Evolutionary conservation across 2,797 vertebrate species (phyloP).

Genomic region (Enteromius unitaeniatus): DNA sequence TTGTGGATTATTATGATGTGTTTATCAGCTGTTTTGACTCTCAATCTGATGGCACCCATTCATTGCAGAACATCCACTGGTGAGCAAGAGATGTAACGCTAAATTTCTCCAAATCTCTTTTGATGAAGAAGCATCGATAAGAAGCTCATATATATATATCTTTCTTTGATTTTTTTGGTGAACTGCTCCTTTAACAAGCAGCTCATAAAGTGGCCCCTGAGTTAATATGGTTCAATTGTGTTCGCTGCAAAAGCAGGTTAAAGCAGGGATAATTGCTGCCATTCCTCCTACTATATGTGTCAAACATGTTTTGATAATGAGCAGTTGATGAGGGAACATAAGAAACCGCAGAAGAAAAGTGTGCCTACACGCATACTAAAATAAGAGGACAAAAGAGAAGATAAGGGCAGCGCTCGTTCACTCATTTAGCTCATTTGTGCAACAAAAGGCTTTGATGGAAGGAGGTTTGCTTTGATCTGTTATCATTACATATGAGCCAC

Average conservation of each 20-base stretch:
- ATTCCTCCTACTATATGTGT: constrained; percentile 13
- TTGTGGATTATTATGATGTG: background rate
- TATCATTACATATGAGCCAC: constrained; percentile 45
- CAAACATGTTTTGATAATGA: constrained; percentile 17
- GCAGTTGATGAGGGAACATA: background rate
- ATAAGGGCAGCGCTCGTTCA: constrained; percentile 7
- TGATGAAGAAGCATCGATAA: background rate
- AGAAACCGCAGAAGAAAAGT: background rate
- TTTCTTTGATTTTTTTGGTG: background rate
- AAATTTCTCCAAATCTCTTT: background rate
- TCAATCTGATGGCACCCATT: background rate
- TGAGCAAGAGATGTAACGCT: background rate
- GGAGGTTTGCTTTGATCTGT: constrained; percentile 47
- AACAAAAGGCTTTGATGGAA: constrained; percentile 39
- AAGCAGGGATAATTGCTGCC: background rate
- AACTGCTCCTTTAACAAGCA: background rate
- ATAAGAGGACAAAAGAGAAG: constrained; percentile 21
- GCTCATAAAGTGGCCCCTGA: background rate
- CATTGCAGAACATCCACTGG: background rate
- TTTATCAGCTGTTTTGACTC: background rate
- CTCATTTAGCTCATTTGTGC: constrained; percentile 39
- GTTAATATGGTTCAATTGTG: background rate
- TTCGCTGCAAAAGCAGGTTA: background rate
- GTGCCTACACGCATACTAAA: constrained; percentile 19
- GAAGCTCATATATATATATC: background rate